These are phyloP conservation scores for Rhinopomastus cyanomelas DNA, from an alignment of 2,113 vertebrate species.

Conservation along the genomic window DNA sequence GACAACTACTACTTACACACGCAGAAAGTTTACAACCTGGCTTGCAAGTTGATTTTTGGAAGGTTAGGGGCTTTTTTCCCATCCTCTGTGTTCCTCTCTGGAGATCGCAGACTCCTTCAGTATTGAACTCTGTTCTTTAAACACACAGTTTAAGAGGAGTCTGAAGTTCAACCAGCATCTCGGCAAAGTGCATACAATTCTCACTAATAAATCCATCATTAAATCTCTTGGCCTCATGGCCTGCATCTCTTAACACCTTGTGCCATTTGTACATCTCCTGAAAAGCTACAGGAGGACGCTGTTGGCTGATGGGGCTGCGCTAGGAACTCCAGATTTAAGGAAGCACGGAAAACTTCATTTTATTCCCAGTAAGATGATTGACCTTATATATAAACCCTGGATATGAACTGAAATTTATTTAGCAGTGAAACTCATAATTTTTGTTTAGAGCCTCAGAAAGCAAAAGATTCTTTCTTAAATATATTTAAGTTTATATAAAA, in stretches of 20 bases:
- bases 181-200: constrained; percentile 26
- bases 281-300: not conserved
- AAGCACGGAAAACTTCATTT: not conserved
- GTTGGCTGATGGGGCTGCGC: not conserved
- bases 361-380: not conserved
- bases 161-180: not conserved
- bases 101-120: not conserved
- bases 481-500: not conserved
- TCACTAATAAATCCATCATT: constrained; percentile 71
- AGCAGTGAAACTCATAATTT: not conserved
- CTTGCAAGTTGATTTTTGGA: not conserved
- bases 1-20: not conserved
- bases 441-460: not conserved
- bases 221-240: constrained; percentile 54
- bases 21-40: constrained; percentile 8
- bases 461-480: not conserved
- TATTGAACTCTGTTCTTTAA: not conserved
- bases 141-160: not conserved
- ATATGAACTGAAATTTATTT: not conserved
- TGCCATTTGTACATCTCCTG: not conserved
- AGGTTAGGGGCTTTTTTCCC: no score
- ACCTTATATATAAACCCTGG: not conserved
- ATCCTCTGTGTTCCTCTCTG: not conserved
- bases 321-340: not conserved
- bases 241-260: constrained; percentile 67